Conservation (phyloP, 2,888 invertebrate species). For the Syritta pipiens region DNA sequence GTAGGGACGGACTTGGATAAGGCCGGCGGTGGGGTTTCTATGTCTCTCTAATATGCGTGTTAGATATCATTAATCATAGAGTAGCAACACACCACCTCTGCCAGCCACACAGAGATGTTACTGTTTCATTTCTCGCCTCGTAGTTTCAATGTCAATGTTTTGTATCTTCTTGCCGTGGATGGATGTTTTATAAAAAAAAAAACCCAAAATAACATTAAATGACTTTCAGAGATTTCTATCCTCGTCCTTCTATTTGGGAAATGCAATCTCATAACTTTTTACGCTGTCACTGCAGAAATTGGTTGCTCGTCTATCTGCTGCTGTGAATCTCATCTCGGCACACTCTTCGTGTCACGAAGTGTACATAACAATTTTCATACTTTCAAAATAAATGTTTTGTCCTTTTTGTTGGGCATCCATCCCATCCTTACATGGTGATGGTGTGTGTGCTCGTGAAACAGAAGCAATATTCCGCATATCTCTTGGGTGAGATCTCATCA, state of each 20-base stretch:
- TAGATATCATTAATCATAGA: slow-evolving; percentile 69
- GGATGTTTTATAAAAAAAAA: slow-evolving; percentile 23
- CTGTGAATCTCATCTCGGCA: slow-evolving; percentile 7
- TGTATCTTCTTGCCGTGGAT: slow-evolving; percentile 34
- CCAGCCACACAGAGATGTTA: slow-evolving; percentile 14
- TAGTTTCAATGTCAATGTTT: slow-evolving; percentile 50
- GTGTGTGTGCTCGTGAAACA: no score
- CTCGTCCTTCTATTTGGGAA: background rate
- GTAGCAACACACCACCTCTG: slow-evolving; percentile 21
- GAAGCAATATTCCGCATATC: slow-evolving; percentile 59
- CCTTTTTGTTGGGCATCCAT: slow-evolving; percentile 11
- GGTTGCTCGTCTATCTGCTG: slow-evolving; percentile 13
- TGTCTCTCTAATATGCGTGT: slow-evolving; percentile 59
- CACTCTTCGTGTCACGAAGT: slow-evolving; percentile 47
- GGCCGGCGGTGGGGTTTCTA: background rate
- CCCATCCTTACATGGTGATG: slow-evolving; percentile 8
- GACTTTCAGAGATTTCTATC: slow-evolving; percentile 20
- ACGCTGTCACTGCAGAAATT: slow-evolving; percentile 51
- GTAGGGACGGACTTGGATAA: background rate
- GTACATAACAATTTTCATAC: slow-evolving; percentile 64
- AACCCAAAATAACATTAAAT: slow-evolving; percentile 9
- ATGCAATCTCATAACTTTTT: slow-evolving; percentile 46
- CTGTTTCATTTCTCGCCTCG: slow-evolving; percentile 23
- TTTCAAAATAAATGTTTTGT: slow-evolving; percentile 55
- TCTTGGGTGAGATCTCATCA: slow-evolving; percentile 64